A percentile compares a stretch with the other conserved stretches of the same genome.
Conservation (phyloP, 2,888 invertebrate genomes). For the Creontiades dilutus region DNA sequence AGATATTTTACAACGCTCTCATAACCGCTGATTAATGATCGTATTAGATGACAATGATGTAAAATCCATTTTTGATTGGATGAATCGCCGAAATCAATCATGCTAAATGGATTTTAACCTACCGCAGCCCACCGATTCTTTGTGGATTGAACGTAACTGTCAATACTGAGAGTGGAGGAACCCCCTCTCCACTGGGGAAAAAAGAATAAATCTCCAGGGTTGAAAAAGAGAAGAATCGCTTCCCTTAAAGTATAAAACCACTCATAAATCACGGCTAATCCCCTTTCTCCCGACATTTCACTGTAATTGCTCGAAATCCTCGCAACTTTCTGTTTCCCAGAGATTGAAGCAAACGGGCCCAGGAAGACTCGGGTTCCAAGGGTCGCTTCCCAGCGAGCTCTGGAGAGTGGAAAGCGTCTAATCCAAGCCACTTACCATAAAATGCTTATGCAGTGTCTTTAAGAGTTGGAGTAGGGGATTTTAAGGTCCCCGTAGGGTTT, state of each 20-base stretch:
- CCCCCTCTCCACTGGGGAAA: neutral
- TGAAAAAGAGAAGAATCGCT: constrained; percentile 25
- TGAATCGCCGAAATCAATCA: neutral
- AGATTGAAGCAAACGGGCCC: constrained; percentile 12
- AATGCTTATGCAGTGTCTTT: constrained; percentile 68
- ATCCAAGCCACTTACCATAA: constrained; percentile 69
- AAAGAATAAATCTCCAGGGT: neutral
- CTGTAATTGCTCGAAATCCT: constrained; percentile 62
- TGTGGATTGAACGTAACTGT: neutral
- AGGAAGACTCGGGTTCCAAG: neutral
- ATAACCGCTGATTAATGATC: neutral
- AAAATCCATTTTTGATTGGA: neutral
- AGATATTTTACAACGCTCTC: no score
- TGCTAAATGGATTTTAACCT: constrained; percentile 11
- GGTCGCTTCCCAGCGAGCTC: neutral
- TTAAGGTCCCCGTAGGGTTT: constrained; percentile 33
- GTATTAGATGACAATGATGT: neutral
- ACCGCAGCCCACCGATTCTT: no score
- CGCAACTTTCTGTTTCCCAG: constrained; percentile 49
- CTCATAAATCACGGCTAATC: constrained; percentile 66
- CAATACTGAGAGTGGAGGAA: constrained; percentile 1
- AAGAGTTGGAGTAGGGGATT: constrained; percentile 34
- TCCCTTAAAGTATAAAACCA: constrained; percentile 59
- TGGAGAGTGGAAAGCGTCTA: constrained; percentile 25
- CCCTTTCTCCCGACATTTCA: constrained; percentile 49